A percentile compares a stretch with the other conserved stretches of the same genome.
These are phyloP conservation scores for Pachydiplax longipennis DNA, from an alignment of 2,888 invertebrate species.

Conservation along the genomic window DNA sequence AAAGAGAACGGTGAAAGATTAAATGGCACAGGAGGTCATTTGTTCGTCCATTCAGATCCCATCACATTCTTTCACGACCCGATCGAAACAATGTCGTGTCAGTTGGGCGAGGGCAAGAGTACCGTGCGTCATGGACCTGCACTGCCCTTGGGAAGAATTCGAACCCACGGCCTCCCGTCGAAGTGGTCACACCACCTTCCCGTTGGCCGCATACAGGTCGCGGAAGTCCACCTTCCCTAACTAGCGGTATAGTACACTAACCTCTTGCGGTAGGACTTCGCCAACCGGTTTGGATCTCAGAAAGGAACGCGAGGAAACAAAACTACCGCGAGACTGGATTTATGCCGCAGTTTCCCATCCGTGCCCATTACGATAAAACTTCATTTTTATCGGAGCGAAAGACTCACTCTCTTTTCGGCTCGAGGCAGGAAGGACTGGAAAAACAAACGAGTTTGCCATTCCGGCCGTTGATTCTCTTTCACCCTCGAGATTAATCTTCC, in stretches of 20 bases:
- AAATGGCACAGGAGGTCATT: too few species aligned
- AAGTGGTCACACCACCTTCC: not conserved
- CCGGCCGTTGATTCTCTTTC: too few species aligned
- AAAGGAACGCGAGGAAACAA: not conserved
- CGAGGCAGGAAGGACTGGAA: not conserved
- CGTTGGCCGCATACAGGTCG: not conserved
- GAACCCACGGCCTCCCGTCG: not conserved
- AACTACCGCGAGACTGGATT: not conserved
- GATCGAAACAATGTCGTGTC: not conserved
- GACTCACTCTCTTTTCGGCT: too few species aligned
- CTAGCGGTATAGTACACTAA: too few species aligned
- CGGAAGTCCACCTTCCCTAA: not conserved
- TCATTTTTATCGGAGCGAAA: too few species aligned
- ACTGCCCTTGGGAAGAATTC: not conserved
- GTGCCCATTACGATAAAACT: not conserved
- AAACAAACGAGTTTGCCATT: not conserved
- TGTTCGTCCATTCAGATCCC: not conserved
- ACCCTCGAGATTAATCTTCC: too few species aligned
- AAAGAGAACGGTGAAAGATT: too few species aligned
- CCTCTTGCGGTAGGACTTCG: not conserved
- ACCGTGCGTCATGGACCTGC: not conserved
- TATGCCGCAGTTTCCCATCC: not conserved
- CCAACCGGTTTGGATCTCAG: not conserved
- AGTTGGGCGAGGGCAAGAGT: not conserved
- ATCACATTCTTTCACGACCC: not conserved